A percentile compares a stretch with the other conserved stretches of the same genome.
phyloP scores from a whole-genome alignment of 2,797 vertebrate genomes.

The Lepus townsendii region DNA sequence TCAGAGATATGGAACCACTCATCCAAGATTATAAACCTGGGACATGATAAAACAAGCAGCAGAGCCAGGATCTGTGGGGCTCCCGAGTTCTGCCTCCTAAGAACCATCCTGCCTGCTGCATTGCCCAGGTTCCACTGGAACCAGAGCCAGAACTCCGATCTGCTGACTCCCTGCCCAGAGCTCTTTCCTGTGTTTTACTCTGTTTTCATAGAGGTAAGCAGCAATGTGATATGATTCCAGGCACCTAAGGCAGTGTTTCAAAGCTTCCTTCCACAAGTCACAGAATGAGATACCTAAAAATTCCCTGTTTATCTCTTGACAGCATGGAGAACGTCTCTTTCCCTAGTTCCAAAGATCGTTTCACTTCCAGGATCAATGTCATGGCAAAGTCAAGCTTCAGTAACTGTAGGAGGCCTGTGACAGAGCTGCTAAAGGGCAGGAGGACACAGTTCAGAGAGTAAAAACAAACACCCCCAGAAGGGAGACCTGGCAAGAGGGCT shows the following conservation, averaged over 20 bases:
- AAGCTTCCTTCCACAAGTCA: not conserved
- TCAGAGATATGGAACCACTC: not conserved
- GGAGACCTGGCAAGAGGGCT: not conserved
- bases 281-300: not conserved
- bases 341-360: not conserved
- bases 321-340: not conserved
- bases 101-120: not conserved
- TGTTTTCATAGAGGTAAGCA: not conserved
- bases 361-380: not conserved
- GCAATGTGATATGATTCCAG: not conserved
- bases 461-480: not conserved
- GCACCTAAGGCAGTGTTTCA: not conserved
- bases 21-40: not conserved
- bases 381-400: conserved; percentile 37
- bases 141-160: not conserved
- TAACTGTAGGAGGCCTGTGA: not conserved
- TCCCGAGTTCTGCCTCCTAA: not conserved
- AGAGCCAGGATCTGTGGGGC: not conserved
- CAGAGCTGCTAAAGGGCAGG: not conserved
- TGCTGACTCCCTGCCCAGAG: not conserved
- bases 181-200: not conserved
- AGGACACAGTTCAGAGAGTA: not conserved
- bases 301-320: too few relatives aligned
- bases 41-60: not conserved
- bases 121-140: not conserved